phyloP scores from a whole-genome alignment of 2,797 vertebrate species.

The Platalea minor region DNA sequence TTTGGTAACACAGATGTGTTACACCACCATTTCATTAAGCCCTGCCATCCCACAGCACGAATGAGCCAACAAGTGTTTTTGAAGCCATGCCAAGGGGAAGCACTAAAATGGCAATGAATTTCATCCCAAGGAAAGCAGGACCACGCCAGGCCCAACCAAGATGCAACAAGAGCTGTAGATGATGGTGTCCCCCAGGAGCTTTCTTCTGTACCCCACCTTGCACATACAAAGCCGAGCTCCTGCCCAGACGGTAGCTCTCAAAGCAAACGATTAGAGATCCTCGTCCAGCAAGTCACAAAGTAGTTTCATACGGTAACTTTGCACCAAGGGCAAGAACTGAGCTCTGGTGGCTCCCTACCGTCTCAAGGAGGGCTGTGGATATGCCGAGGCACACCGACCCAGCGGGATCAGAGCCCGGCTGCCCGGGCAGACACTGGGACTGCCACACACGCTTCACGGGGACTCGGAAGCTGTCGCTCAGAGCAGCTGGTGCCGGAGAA shows the following conservation, averaged over 20 bases:
- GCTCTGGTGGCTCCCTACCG: background rate
- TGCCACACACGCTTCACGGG: background rate
- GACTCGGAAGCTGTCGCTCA: background rate
- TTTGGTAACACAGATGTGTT: conserved; percentile 23
- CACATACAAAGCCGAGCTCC: background rate
- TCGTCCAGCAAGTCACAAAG: background rate
- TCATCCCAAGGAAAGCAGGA: background rate
- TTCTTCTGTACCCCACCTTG: background rate
- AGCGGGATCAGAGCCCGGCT: background rate
- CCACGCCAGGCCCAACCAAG: background rate
- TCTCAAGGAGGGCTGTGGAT: background rate
- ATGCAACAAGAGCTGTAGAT: background rate
- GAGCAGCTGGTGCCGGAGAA: background rate
- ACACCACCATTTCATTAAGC: background rate
- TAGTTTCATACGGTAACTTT: background rate
- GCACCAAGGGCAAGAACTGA: background rate
- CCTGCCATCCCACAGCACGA: background rate
- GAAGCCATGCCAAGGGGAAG: background rate
- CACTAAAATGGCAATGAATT: background rate
- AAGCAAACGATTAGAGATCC: background rate
- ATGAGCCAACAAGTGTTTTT: background rate
- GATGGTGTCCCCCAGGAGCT: background rate
- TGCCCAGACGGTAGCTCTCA: background rate
- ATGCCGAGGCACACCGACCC: background rate
- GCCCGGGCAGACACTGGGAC: background rate